Evolutionary conservation across 1,140 invertebrate genomes (phyloP).

Genomic region (Cotesia glomerata): DNA sequence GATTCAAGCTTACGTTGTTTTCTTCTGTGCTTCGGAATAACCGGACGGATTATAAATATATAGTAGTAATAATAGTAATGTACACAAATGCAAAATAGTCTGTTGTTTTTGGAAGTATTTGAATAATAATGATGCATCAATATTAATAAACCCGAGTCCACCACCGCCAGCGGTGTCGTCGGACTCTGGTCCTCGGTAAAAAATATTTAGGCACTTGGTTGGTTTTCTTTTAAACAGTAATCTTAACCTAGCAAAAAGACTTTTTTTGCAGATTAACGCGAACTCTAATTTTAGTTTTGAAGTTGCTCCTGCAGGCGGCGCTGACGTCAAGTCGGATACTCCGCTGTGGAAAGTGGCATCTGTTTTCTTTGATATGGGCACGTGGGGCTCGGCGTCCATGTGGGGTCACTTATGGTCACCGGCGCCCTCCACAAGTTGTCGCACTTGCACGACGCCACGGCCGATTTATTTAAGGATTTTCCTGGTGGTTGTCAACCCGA

Average conservation of each 20-base stretch:
- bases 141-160: background rate
- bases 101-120: conserved; percentile 11
- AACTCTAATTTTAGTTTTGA: background rate
- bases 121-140: background rate
- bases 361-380: conserved; percentile 5
- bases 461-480: background rate
- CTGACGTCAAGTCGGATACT: conserved; percentile 29
- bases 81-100: background rate
- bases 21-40: background rate
- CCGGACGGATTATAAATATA: conserved; percentile 23
- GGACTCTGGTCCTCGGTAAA: conserved; percentile 8
- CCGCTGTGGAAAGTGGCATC: background rate
- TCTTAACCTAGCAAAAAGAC: too few relatives aligned
- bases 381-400: conserved; percentile 36
- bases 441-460: conserved; percentile 23
- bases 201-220: conserved; percentile 31
- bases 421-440: conserved; percentile 17
- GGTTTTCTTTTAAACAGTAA: background rate
- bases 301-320: background rate
- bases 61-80: background rate
- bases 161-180: conserved; percentile 29
- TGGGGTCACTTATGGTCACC: conserved; percentile 33
- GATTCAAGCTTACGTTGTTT: conserved; percentile 3
- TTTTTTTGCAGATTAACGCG: too few relatives aligned
- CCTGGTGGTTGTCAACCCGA: background rate